Evolutionary conservation across 2,113 vertebrate genomes (phyloP), one percentile per base, ranked within the genome.

Genomic region (Centropus bengalensis): DNA sequence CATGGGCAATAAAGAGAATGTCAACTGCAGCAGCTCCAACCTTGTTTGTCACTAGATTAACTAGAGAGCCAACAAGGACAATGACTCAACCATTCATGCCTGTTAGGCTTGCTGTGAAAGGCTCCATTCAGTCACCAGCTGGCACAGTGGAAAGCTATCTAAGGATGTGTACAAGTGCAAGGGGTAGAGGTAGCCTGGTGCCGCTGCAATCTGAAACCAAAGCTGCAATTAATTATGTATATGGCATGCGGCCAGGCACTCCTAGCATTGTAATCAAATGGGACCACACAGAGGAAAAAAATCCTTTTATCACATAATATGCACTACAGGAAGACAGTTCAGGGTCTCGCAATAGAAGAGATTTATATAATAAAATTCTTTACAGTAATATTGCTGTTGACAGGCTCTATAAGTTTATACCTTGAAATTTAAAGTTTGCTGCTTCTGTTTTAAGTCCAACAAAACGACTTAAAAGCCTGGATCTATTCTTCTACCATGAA

Each of bases 101-200:
- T 66, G 81, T 97, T 96, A 96, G 92, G 79, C 88, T 96, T 54
- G 30, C 85, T 88, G 91, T 96, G 94, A 97, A 97, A 95, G 88
- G 89, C 96, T 85, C 88, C 92, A 70, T 95, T 98, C 96, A 94
- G 66, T 81, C 94, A 97, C 96, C 98, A 98, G 98, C 98, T 98
- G 98, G 97, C 96, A 38, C 8, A 36, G 91, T 63, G 76, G 91
- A 78, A 82, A 55, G 22, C 94, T 95, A 92, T 93, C 96, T 97
- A 89, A 96, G 96, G 96, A 97, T 75, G 86, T 15, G 97, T 97
- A 94, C 82, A 86, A 86, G 91, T n/a, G 9, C 91, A 91, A 94
- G 68, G 27, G 89, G 52, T 66, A 95, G 88, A 96, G 82, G 83
- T 86, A 88, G 83, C 70, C 79, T 47, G 89, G 91, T 88, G 95